Percentiles rank a stretch among this genome's conserved stretches.
Evolutionary conservation across 2,888 invertebrate genomes (phyloP).

Genomic region (Argynnis bischoffii): DNA sequence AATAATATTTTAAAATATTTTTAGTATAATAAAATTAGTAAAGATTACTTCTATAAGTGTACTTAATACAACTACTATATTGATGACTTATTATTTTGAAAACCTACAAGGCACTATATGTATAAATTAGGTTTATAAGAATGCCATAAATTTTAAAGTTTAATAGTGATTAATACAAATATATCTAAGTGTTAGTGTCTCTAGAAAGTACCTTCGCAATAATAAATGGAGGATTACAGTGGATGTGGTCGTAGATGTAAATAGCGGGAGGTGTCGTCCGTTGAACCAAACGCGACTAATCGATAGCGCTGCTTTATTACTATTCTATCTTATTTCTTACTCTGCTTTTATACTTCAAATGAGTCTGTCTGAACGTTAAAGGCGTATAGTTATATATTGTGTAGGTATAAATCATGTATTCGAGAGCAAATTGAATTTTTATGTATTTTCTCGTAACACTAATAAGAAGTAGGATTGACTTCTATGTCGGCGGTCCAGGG

Average conservation of each 20-base stretch:
- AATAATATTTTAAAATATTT: too few relatives aligned
- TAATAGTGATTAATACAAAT: background rate
- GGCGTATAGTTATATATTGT: background rate
- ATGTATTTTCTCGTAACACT: background rate
- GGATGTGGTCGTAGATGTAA: conserved; percentile 37
- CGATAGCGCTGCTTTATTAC: conserved; percentile 60
- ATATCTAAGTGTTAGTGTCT: conserved; percentile 22
- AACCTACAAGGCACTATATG: background rate
- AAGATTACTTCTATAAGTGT: too few relatives aligned
- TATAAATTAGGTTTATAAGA: too few relatives aligned
- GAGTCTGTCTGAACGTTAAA: conserved; percentile 7
- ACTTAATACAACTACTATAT: too few relatives aligned
- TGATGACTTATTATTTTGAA: background rate
- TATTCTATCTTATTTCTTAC: conserved; percentile 37
- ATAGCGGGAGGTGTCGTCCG: conserved; percentile 49
- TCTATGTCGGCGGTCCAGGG: too few relatives aligned
- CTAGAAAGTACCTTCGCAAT: conserved; percentile 25
- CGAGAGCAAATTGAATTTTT: background rate
- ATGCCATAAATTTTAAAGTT: too few relatives aligned
- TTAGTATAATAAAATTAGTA: too few relatives aligned
- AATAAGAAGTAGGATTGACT: too few relatives aligned
- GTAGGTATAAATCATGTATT: background rate
- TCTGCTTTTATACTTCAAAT: conserved; percentile 16
- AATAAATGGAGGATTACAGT: conserved; percentile 39
- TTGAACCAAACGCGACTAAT: conserved; percentile 64